Evolutionary conservation across 2,888 invertebrate species (phyloP).

Genomic region (Xylocampa areola): DNA sequence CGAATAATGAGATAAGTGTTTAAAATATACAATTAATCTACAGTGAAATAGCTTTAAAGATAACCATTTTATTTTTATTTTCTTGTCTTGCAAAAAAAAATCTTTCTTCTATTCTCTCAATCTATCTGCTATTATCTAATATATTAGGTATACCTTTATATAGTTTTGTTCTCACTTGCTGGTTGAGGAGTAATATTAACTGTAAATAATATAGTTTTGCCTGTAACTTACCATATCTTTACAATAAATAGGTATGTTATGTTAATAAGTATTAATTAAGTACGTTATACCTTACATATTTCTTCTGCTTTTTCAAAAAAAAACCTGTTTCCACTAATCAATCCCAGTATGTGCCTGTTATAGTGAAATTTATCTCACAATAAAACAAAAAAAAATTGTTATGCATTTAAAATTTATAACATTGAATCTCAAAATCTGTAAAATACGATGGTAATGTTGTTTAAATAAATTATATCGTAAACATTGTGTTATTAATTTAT

Average conservation of each 20-base stretch:
- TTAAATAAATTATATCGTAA: constrained; percentile 50
- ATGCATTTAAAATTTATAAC: constrained; percentile 24
- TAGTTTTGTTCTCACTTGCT: constrained; percentile 40
- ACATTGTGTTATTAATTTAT: constrained; percentile 21
- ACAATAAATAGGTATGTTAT: constrained; percentile 30
- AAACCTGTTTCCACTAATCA: constrained; percentile 20
- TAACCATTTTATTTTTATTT: constrained; percentile 3
- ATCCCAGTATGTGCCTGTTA: constrained; percentile 29
- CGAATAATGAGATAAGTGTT: constrained; percentile 16
- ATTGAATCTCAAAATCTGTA: constrained; percentile 33
- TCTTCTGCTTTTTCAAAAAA: constrained; percentile 19
- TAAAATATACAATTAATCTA: constrained; percentile 15
- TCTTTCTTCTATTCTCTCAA: neutral
- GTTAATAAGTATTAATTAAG: constrained; percentile 54
- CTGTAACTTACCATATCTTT: constrained; percentile 33
- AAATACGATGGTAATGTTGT: constrained; percentile 31
- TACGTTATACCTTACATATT: constrained; percentile 8
- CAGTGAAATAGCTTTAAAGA: constrained; percentile 30
- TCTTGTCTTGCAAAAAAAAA: neutral
- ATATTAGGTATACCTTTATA: neutral
- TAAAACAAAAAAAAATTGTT: constrained; percentile 10
- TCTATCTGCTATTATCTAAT: too few relatives aligned
- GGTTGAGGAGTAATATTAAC: constrained; percentile 45
- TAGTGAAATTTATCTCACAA: constrained; percentile 4
- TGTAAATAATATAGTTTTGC: constrained; percentile 57